These are phyloP conservation scores for Prunella himalayana DNA, from an alignment of 2,113 vertebrate species.

Conservation along the genomic window DNA sequence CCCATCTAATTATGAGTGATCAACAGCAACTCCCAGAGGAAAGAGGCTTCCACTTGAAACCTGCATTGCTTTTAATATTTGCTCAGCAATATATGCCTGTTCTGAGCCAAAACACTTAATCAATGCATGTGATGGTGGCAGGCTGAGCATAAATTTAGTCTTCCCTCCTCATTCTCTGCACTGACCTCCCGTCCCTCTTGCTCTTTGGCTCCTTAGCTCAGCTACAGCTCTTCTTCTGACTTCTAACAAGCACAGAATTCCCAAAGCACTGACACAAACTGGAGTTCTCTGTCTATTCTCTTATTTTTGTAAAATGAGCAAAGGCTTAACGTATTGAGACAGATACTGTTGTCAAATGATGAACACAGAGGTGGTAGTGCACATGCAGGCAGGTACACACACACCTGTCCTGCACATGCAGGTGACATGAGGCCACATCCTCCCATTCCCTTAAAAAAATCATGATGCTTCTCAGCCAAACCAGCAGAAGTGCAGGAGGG, in stretches of 20 bases:
- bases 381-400: accelerated
- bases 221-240: background rate
- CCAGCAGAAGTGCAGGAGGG: background rate
- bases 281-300: background rate
- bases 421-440: background rate
- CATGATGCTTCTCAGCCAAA: background rate
- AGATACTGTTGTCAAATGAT: background rate
- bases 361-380: no score
- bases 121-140: accelerated
- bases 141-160: background rate
- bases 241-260: background rate
- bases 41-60: background rate
- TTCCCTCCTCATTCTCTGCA: background rate
- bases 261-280: background rate
- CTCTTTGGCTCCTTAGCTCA: background rate
- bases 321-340: background rate
- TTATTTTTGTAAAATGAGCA: background rate
- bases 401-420: background rate
- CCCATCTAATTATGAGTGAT: background rate
- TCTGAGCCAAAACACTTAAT: background rate
- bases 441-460: background rate
- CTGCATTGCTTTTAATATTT: background rate
- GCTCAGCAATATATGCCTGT: background rate
- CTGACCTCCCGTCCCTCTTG: background rate
- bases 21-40: background rate